Evolutionary conservation across 2,888 invertebrate species (phyloP), one percentile per base, ranked within the genome.

Genomic region (Mayetiola destructor): DNA sequence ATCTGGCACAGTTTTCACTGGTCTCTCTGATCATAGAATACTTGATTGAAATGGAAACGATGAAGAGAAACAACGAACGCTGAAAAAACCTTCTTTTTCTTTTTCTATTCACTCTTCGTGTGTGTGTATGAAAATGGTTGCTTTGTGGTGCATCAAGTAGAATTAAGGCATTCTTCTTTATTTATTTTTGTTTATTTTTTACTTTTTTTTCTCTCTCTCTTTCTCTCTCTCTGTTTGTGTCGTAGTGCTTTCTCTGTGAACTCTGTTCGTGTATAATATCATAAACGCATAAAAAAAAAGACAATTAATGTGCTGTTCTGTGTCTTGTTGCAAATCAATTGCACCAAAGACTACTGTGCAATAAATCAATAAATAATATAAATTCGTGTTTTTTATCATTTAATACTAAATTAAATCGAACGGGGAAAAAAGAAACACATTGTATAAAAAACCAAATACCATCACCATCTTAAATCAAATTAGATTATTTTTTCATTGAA

Each of bases 211-310:
- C 16, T 27, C n/a, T 48, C 27, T n/a, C 3, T 48, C 27, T 48
- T 5, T 2, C 27, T n/a, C n/a, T 48, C 27, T 48, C 23, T 48
- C 16, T 48, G 48, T 48, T 27, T 48, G 48, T 48, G 48, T 48
- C 48, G 48, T 48, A 48, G 48, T 48, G 48, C 48, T 48, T 48
- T 48, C 48, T 48, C 48, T 48, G 48, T 48, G 48, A 48, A 48
- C 48, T 48, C 48, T 48, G 48, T 48, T 27, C 48, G 48, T 48
- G 48, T 48, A 14, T 48, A 48, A 27, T 27, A 48, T 48, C 23
- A 27, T 48, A 48, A 48, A 48, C 27, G n/a, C 48, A 27, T 27
- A 27, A 27, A 48, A 39, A 5, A 42, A 48, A 48, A 27, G 27
- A 48, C 48, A 21, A 21, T 42, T 23, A 14, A 42, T 8, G 39